These are phyloP conservation scores for Mormoops blainvillei DNA, from an alignment of 2,113 vertebrate species.

Conservation along the genomic window DNA sequence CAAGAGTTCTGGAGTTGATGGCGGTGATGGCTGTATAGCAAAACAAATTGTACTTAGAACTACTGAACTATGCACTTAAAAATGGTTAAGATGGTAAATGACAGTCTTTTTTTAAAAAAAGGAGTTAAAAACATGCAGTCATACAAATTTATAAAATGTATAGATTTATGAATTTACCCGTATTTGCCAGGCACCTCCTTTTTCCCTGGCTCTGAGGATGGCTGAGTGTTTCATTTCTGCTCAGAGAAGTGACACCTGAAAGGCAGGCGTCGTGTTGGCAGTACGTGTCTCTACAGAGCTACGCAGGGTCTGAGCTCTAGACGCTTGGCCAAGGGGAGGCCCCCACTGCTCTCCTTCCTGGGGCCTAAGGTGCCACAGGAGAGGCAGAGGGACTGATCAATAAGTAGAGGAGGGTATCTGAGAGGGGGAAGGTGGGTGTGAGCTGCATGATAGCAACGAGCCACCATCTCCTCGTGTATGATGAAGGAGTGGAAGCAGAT, in stretches of 20 bases:
- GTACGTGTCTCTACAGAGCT: not conserved
- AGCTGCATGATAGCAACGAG: not conserved
- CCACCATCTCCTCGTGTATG: not conserved
- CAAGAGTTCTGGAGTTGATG: not conserved
- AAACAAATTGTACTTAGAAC: rapidly evolving
- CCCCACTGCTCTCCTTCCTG: not conserved
- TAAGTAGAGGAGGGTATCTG: not conserved
- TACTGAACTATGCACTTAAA: not conserved
- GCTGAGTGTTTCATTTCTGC: not conserved
- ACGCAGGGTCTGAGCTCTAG: not conserved
- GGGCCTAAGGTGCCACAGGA: not conserved
- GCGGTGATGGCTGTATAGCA: too few relatives aligned
- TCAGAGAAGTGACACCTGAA: not conserved
- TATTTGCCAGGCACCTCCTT: not conserved
- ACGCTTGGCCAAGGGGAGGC: not conserved
- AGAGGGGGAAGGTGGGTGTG: not conserved
- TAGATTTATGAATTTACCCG: too few relatives aligned
- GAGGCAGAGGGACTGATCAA: not conserved
- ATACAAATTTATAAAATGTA: not conserved
- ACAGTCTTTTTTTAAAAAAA: not conserved
- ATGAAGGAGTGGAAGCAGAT: not conserved
- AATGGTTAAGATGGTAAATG: too few relatives aligned
- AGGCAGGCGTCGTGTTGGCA: rapidly evolving
- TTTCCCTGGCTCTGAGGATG: not conserved
- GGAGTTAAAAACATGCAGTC: not conserved